Evolutionary conservation across 2,888 invertebrate genomes (phyloP), one percentile per base, ranked within the genome.

Genomic region (Plebejus argus): DNA sequence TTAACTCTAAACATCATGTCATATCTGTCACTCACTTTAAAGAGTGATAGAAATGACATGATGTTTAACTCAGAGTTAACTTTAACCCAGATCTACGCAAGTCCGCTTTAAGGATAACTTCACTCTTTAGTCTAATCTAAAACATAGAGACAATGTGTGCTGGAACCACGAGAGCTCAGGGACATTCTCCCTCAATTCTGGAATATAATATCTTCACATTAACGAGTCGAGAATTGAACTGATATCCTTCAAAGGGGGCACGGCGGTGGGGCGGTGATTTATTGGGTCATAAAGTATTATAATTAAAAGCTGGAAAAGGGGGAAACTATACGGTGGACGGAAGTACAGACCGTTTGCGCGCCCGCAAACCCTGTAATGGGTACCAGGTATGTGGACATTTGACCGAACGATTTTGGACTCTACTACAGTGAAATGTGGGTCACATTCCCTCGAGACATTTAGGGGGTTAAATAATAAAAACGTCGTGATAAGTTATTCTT

Each of bases 221-320:
- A 95, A 74, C 74, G 18, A 90, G 91, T 93, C 94, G 93, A 94
- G 95, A 95, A 95, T 95, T 95, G 95, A 96, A 95, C 95, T 91
- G 95, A 95, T 95, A 95, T 95, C 95, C 92, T 92, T 93, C 92
- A 91, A 92, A 92, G 90, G 86, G 83, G 87, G 88, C 86, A 86
- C 85, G 86, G 87, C 88, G 91, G 94, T 92, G 90, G 91, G 91
- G 90, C 84, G 87, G 92, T 96, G 96, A 96, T 96, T 96, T 96
- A 96, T 96, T 95, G 95, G 95, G 95, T 96, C 95, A 96, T 96
- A 96, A 96, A 96, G 96, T 96, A 96, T 96, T 96, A 96, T 96
- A 96, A 96, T 96, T 96, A 96, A 96, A 96, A 95, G 95, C 95
- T 89, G 88, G 88, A 81, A 74, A 82, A 79, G 91, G 87, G 89